Evolutionary conservation across 2,797 vertebrate species (phyloP).

Genomic region (Mionectes olivaceus): DNA sequence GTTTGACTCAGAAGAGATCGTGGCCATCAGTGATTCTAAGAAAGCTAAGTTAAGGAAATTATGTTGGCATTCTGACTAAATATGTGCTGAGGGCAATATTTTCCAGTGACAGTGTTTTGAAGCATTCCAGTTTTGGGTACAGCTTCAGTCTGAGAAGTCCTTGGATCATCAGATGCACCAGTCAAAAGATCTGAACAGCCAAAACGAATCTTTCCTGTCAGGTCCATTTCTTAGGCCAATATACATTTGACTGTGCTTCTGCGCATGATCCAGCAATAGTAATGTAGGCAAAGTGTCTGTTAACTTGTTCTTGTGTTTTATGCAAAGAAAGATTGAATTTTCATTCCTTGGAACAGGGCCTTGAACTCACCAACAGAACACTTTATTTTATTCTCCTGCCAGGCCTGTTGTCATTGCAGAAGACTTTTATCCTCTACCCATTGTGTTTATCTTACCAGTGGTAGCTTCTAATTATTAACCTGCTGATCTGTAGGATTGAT

Average conservation of each 20-base stretch:
- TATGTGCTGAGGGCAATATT: not conserved
- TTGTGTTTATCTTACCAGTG: not conserved
- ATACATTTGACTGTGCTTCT: not conserved
- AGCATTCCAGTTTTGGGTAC: not conserved
- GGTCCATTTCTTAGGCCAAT: not conserved
- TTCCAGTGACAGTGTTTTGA: not conserved
- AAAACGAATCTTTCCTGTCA: not conserved
- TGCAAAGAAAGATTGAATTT: not conserved
- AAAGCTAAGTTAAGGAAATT: not conserved
- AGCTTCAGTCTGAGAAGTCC: not conserved
- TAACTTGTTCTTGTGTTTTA: not conserved
- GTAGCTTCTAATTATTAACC: not conserved
- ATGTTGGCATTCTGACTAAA: not conserved
- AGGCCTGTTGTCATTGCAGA: not conserved
- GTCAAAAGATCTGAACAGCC: not conserved
- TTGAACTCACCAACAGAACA: not conserved
- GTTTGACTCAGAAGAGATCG: not conserved
- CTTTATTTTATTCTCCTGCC: not conserved
- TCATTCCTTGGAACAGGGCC: not conserved
- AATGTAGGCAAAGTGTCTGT: not conserved
- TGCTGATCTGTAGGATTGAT: not conserved
- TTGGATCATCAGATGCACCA: rapidly evolving
- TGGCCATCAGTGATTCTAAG: not conserved
- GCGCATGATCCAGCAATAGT: not conserved
- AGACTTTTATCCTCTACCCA: not conserved